Evolutionary conservation across 2,797 vertebrate genomes (phyloP).

Genomic region (Carapus acus): DNA sequence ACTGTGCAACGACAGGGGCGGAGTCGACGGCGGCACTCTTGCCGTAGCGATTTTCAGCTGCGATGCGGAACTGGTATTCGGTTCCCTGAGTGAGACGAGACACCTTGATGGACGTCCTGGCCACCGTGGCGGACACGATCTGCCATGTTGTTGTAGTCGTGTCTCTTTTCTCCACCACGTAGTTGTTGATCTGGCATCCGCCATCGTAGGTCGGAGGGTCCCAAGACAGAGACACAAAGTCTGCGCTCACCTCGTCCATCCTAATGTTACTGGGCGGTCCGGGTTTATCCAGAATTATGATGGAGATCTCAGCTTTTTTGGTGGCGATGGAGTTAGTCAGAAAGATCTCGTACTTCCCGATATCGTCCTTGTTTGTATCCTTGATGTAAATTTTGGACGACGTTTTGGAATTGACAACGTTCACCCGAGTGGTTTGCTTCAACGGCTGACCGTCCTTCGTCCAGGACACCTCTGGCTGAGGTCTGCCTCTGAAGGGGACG

Average conservation of each 20-base stretch:
- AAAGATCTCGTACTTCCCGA: conserved; percentile 88
- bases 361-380: conserved; percentile 89
- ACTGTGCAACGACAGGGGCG: conserved; percentile 84
- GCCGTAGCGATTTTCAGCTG: conserved; percentile 96
- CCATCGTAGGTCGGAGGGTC: conserved; percentile 89
- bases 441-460: conserved; percentile 87
- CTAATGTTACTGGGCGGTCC: conserved; percentile 85
- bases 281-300: conserved; percentile 92
- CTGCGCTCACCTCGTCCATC: conserved; percentile 91
- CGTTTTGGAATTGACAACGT: conserved; percentile 84
- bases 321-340: conserved; percentile 84
- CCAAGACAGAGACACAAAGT: conserved; percentile 90
- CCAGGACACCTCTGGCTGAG: conserved; percentile 85
- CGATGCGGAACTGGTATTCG: conserved; percentile 96
- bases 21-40: conserved; percentile 85
- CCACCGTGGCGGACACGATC: conserved; percentile 91
- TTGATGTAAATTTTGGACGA: conserved; percentile 86
- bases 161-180: conserved; percentile 95
- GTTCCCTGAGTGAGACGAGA: conserved; percentile 82
- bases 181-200: conserved; percentile 98
- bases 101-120: conserved; percentile 94
- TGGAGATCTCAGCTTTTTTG: conserved; percentile 75
- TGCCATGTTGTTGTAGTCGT: conserved; percentile 92
- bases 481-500: conserved; percentile 87
- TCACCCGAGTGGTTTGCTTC: conserved; percentile 92